These are phyloP conservation scores for Diogma glabrata DNA, from an alignment of 2,888 invertebrate species.

Conservation along the genomic window DNA sequence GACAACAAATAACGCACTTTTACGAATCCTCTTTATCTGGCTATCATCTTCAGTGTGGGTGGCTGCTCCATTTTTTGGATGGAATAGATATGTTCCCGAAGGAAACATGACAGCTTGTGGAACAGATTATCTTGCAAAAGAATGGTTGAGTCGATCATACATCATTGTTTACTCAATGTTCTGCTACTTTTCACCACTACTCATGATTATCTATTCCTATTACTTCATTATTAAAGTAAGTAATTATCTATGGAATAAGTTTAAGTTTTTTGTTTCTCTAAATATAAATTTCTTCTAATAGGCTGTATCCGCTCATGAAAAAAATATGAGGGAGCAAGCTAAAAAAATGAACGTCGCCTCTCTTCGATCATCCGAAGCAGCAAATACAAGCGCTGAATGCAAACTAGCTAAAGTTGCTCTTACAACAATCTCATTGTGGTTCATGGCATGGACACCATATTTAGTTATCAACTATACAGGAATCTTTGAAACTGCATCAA, in stretches of 20 bases:
- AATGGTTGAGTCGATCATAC: slow-evolving; percentile 42
- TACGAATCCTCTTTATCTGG: slow-evolving; percentile 46
- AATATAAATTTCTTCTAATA: slow-evolving; percentile 23
- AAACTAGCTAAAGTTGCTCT: slow-evolving; percentile 49
- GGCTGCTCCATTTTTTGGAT: slow-evolving; percentile 47
- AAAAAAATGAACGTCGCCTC: slow-evolving; percentile 55
- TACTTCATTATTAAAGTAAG: slow-evolving; percentile 46
- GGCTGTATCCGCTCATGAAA: slow-evolving; percentile 45
- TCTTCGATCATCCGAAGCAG: slow-evolving; percentile 41
- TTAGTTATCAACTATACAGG: slow-evolving; percentile 43
- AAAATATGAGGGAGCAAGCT: slow-evolving; percentile 46
- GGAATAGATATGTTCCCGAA: slow-evolving; percentile 54
- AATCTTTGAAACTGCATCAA: slow-evolving; percentile 37
- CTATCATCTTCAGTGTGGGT: slow-evolving; percentile 42
- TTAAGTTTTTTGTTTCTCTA: background rate
- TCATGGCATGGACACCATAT: slow-evolving; percentile 56
- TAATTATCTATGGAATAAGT: background rate
- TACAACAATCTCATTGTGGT: slow-evolving; percentile 50
- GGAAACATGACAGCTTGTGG: slow-evolving; percentile 56
- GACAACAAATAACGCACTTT: slow-evolving; percentile 39
- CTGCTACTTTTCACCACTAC: slow-evolving; percentile 39
- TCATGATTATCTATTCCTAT: slow-evolving; percentile 47
- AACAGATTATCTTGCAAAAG: slow-evolving; percentile 43
- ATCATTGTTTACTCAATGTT: slow-evolving; percentile 43
- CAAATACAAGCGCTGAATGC: slow-evolving; percentile 42